Percentiles rank a stretch among this genome's conserved stretches.
phyloP scores from a whole-genome alignment of 2,797 vertebrate species.

The Syngnathus acus region DNA sequence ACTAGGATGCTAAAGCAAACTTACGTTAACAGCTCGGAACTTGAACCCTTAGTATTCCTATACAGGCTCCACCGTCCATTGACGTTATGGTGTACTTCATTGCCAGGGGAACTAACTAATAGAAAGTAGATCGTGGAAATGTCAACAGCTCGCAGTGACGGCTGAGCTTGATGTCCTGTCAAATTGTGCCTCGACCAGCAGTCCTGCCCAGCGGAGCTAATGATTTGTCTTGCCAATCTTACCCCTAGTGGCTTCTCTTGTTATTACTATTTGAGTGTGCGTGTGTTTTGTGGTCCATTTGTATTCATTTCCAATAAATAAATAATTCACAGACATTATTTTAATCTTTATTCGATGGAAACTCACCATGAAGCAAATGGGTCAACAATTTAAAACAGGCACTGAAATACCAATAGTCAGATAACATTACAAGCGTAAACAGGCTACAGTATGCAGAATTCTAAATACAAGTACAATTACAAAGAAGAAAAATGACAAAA shows the following conservation, averaged over 20 bases:
- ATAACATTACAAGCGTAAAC: slow-evolving; percentile 1
- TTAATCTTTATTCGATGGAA: background rate
- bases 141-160: background rate
- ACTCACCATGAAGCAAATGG: slow-evolving; percentile 11
- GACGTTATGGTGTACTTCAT: background rate
- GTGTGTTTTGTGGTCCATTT: too few species aligned
- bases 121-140: background rate
- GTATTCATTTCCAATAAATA: background rate
- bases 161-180: slow-evolving; percentile 28
- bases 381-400: slow-evolving; percentile 7
- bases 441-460: background rate
- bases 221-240: background rate
- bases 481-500: background rate
- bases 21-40: slow-evolving; percentile 28
- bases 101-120: background rate
- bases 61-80: background rate
- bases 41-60: slow-evolving; percentile 16
- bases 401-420: background rate
- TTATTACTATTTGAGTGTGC: background rate
- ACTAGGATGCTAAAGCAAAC: slow-evolving; percentile 40
- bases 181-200: slow-evolving; percentile 9
- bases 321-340: background rate
- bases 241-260: slow-evolving; percentile 30
- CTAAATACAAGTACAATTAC: background rate
- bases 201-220: slow-evolving; percentile 7